Evolutionary conservation across 2,888 invertebrate genomes (phyloP), one percentile per base, ranked within the genome.

Genomic region (Oxycera nigricornis): DNA sequence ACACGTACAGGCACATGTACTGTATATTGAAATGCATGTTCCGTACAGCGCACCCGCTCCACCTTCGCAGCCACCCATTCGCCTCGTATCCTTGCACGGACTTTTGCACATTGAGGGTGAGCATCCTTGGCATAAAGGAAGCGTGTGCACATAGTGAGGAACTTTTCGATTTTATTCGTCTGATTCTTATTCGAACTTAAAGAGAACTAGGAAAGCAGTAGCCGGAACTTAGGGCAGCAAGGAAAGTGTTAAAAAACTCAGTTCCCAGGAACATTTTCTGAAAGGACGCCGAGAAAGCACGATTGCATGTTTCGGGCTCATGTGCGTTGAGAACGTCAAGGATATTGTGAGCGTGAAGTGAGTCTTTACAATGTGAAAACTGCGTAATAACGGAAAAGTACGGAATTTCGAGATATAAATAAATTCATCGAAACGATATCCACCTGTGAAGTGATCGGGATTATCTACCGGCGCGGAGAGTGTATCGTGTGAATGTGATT

Each of bases 161-260:
- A 52, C n/a, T 70, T 52, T 70, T 70, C 55, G 52, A 31, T 70
- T 52, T 31, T 70, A 26, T 35, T 70, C 70, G 68, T 68, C 70
- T 7, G 14, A 30, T 70, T 70, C 70, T 35, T 68, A 26, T 65
- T 65, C 11, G 65, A 65, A 65, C 65, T 20, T 52, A 6, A 52
- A 55, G 68, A 26, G 50, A 68, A 20, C 67, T 28, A 68, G 28
- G 22, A 39, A 17, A 22, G 9, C 31, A 6, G 52, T 20, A 17
- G 70, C 26, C 65, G 22, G 41, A 17, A 65, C 55, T 20, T n/a
- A 41, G 62, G 7, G 22, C 11, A 39, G 39, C 31, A 20, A 62
- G 22, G 62, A 31, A 62, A 62, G 1, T 14, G 3, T 65, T 30
- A 17, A 26, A 39, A 22, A 30, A 26, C 22, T 22, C 41, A 50